Base-by-base conservation (phyloP, 2,888 invertebrate species). In the Neocrepidodera transversa region DNA sequence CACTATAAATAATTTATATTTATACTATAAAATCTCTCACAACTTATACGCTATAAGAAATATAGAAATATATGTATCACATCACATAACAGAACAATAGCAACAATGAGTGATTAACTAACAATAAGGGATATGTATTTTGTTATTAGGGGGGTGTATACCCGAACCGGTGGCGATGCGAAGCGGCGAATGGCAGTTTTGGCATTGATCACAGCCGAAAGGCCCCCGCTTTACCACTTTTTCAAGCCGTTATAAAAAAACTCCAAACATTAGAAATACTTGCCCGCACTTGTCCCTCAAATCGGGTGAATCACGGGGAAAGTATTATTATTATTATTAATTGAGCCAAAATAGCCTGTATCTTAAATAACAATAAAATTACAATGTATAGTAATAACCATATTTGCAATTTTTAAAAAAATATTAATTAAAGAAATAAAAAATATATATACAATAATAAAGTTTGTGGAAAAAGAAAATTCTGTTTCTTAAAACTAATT, bases 111-210 rank as follows among this genome's bases (percentile, higher is more conserved):
- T 76, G 74, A 74, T 76, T 68, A 79, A 79, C 77, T 80, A 80
- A 80, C 80, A 80, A 80, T 79, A 79, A 78, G 77, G 79, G 80
- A 80, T 80, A 80, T 80, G 80, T 80, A 80, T 80, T 76, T 79
- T 70, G 74, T 79, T 79, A 79, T 79, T 78, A 74, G 72, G 71
- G 73, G 73, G 69, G 68, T n/a, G 71, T 68, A 68, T 68, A 66
- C 62, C 66, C 60, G 65, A 64, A 58, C 65, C 61, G 63, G 65
- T 65, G 69, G 67, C 70, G 67, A 72, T n/a, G 74, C 75, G 78
- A 77, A 75, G 49, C 68, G 68, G 67, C 68, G 65, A 74, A 73
- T 77, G 79, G 78, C 78, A 78, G 77, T 78, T 78, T 73, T 75
- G 72, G 78, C 79, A 77, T 75, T 74, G 73, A 78, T 80, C 80